A percentile compares a stretch with the other conserved stretches of the same genome.
Conservation (phyloP, 2,113 vertebrate species). For the Eurystomus gularis region DNA sequence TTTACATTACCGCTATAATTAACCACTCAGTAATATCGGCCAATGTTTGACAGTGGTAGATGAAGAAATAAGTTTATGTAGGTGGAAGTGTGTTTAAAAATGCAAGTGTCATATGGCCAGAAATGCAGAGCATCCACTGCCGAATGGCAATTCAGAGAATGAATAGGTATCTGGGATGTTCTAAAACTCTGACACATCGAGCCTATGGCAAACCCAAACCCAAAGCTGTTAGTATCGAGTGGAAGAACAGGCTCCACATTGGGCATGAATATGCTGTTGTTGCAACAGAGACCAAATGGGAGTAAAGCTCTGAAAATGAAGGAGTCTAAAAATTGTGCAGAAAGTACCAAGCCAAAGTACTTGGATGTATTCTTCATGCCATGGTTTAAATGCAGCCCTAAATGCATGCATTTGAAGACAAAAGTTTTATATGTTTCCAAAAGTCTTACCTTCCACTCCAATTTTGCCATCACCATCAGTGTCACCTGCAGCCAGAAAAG, state of each 20-base stretch:
- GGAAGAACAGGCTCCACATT: background rate
- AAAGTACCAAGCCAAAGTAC: background rate
- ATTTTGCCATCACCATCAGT: constrained; percentile 86
- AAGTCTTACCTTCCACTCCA: constrained; percentile 79
- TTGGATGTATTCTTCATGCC: background rate
- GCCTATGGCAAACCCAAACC: background rate
- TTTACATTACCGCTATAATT: background rate
- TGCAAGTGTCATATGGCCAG: background rate
- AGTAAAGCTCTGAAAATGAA: background rate
- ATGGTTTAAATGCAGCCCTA: background rate
- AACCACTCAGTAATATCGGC: background rate
- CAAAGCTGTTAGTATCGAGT: background rate
- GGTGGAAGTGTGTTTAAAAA: background rate
- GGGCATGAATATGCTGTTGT: background rate
- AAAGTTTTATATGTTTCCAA: background rate
- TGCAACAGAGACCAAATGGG: background rate
- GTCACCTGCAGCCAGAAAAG: constrained; percentile 81
- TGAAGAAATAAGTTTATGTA: background rate
- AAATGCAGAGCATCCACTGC: background rate
- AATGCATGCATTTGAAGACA: background rate
- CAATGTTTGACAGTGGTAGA: background rate
- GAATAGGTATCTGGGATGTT: background rate
- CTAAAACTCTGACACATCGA: background rate
- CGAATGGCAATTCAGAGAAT: background rate
- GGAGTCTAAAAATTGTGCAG: background rate